Evolutionary conservation across 2,113 vertebrate genomes (phyloP), one percentile per base, ranked within the genome.

Genomic region (Alligator mississippiensis): DNA sequence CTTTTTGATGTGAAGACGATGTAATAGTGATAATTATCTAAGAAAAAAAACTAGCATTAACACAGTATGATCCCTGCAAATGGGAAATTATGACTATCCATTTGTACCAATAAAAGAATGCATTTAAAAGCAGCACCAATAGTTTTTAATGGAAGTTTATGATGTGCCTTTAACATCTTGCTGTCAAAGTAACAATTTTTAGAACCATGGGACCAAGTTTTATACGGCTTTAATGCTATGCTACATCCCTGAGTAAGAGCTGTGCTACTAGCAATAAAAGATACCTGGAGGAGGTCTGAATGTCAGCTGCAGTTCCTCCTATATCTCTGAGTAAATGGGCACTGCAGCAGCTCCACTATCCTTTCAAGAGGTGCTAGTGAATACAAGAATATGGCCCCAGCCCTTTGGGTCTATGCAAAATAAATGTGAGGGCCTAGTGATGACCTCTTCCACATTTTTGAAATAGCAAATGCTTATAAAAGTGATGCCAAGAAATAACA

Each of bases 141-240:
- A 7, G 22, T 93, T 89, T 90, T 34, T 68, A 88, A 34, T n/a
- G 25, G 27, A 83, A 8, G 77, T 88, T 91, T 68, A 62, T 68
- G 22, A 62, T 24, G 5, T 0, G 0, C 9, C 13, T 85, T 47
- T 63, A n/a, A 21, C 70, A 25, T 38, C 70, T 2, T 62, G 47
- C 4, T 55, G 60, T 75, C 28, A 54, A 74, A 27, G 72, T 83
- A 88, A 85, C 11, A 17, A 55, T 27, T 64, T 11, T 18, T 74
- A 59, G 21, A n/a, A 64, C n/a, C 4, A 13, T n/a, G 77, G 78
- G 38, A n/a, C 11, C 88, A 68, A 24, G 79, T 89, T 89, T 89
- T 61, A 61, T 62, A 68, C 17, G 88, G 81, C 34, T 77, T 81
- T 55, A 18, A 85, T 68, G 79, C 63, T 80, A 19, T 28, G 30